Conservation (phyloP, 2,797 vertebrate genomes). For the Momotus momota region DNA sequence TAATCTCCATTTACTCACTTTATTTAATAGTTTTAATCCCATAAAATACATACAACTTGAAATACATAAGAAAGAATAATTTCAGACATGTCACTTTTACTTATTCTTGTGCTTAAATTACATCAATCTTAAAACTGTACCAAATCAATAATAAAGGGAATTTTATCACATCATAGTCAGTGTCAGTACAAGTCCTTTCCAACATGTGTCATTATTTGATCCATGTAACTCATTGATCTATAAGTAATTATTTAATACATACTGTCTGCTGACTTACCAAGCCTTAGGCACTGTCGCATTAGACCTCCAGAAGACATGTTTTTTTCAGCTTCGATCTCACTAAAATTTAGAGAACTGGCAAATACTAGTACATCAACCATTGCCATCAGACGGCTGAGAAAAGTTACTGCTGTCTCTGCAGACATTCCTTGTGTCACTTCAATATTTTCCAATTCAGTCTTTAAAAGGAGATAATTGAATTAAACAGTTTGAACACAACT, state of each 20-base stretch:
- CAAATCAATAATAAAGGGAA: neutral
- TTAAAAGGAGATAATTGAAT: slow-evolving; percentile 73
- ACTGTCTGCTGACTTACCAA: slow-evolving; percentile 81
- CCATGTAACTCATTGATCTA: neutral
- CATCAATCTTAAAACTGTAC: neutral
- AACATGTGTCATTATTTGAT: neutral
- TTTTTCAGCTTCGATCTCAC: slow-evolving; percentile 98
- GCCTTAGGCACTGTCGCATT: slow-evolving; percentile 96
- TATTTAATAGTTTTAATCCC: neutral
- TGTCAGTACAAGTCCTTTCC: neutral
- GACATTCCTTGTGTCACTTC: slow-evolving; percentile 99
- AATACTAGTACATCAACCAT: slow-evolving; percentile 98
- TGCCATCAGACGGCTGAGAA: slow-evolving; percentile 96
- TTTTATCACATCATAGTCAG: neutral
- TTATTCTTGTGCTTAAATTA: neutral
- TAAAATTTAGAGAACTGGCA: slow-evolving; percentile 98
- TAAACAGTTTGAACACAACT: slow-evolving; percentile 60
- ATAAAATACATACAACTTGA: neutral
- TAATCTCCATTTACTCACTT: neutral
- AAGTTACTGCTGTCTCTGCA: slow-evolving; percentile 94
- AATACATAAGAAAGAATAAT: neutral
- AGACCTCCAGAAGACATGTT: slow-evolving; percentile 99
- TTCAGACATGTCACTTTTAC: neutral
- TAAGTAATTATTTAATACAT: slow-evolving; percentile 43
- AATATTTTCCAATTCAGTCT: slow-evolving; percentile 95